These are phyloP conservation scores for Microplitis deprimator DNA, from an alignment of 2,888 invertebrate genomes.

Conservation along the genomic window DNA sequence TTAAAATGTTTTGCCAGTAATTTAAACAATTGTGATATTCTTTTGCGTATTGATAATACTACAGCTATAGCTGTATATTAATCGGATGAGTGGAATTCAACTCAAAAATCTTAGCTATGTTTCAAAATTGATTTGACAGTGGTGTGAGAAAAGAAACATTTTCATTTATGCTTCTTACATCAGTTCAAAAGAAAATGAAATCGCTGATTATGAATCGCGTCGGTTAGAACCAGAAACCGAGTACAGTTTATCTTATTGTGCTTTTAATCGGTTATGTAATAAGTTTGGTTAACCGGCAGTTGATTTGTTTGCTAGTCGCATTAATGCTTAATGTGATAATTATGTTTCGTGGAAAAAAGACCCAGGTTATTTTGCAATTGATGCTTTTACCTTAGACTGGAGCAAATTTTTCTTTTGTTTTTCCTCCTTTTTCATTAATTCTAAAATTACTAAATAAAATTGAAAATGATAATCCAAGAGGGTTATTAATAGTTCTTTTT, in stretches of 20 bases:
- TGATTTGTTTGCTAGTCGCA: constrained; percentile 25
- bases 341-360: constrained; percentile 29
- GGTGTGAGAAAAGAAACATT: no score
- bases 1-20: constrained; percentile 39
- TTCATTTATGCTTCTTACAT: no score
- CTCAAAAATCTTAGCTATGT: constrained; percentile 28
- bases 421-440: constrained; percentile 26
- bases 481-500: constrained; percentile 15
- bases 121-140: neutral
- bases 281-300: constrained; percentile 24
- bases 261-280: constrained; percentile 22
- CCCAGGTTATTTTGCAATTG: constrained; percentile 10
- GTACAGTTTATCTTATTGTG: constrained; percentile 20
- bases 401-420: constrained; percentile 20
- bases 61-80: constrained; percentile 44
- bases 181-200: no score
- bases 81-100: constrained; percentile 39
- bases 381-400: constrained; percentile 33
- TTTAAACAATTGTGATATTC: constrained; percentile 34
- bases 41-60: constrained; percentile 2
- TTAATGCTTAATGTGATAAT: constrained; percentile 15
- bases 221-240: constrained; percentile 30
- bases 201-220: constrained; percentile 25
- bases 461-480: constrained; percentile 1
- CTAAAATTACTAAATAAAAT: constrained; percentile 16